These are phyloP conservation scores for Eulimnadia texana DNA, from an alignment of 1,140 invertebrate genomes.

Conservation along the genomic window DNA sequence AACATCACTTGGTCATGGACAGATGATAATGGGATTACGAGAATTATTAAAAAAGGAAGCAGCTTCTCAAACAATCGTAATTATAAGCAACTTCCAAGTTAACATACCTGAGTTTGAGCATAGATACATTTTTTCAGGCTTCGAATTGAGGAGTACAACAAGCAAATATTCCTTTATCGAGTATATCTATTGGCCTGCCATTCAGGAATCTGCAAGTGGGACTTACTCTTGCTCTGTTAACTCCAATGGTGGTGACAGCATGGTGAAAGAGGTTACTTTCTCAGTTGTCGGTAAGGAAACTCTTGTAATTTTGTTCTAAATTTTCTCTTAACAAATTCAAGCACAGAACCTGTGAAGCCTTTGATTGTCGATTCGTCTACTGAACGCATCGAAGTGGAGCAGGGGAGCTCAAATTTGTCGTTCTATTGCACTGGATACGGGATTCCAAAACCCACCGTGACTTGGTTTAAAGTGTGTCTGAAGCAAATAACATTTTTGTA, in stretches of 20 bases:
- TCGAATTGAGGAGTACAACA: background rate
- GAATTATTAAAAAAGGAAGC: too few relatives aligned
- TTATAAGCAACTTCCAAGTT: background rate
- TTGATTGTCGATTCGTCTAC: background rate
- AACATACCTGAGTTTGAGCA: background rate
- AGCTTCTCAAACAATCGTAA: too few relatives aligned
- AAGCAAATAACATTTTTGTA: background rate
- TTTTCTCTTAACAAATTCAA: too few relatives aligned
- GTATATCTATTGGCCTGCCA: background rate
- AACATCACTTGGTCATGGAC: too few relatives aligned
- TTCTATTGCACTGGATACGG: background rate
- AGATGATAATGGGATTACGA: too few relatives aligned
- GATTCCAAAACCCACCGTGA: background rate
- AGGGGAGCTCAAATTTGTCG: background rate
- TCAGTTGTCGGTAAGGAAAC: background rate
- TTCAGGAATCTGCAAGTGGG: constrained; percentile 1
- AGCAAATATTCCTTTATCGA: constrained; percentile 1
- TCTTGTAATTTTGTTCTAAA: background rate
- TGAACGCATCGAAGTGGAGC: background rate
- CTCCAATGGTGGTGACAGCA: background rate
- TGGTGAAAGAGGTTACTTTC: background rate
- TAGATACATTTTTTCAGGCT: too few relatives aligned
- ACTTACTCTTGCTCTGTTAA: constrained; percentile 4
- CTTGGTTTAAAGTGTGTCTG: background rate
- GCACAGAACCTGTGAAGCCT: background rate